Evolutionary conservation across 2,113 vertebrate species (phyloP).

Genomic region (Scortum barcoo): DNA sequence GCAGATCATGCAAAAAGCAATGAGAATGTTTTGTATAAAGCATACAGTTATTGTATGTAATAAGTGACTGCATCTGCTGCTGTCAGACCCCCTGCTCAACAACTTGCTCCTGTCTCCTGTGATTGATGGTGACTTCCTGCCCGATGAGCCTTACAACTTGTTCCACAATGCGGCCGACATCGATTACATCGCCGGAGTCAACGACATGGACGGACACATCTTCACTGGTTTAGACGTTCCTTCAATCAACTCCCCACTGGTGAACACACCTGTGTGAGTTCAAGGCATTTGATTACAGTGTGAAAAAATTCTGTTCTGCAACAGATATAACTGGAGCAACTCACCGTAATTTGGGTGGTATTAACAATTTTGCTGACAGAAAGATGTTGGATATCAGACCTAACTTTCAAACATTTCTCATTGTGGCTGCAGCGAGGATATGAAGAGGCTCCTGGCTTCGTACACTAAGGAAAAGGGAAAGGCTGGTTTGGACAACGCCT

Average conservation of each 20-base stretch:
- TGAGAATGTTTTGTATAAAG: neutral
- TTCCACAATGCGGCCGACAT: slow-evolving; percentile 89
- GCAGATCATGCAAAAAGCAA: neutral
- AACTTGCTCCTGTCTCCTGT: slow-evolving; percentile 87
- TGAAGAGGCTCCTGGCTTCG: slow-evolving; percentile 83
- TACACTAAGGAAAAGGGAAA: slow-evolving; percentile 83
- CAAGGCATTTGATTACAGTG: neutral
- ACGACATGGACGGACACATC: slow-evolving; percentile 93
- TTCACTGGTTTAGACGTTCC: slow-evolving; percentile 88
- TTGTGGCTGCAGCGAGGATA: slow-evolving; percentile 77
- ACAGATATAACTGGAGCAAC: neutral
- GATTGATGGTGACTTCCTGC: slow-evolving; percentile 93
- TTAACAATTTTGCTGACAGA: neutral
- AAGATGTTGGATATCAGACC: neutral
- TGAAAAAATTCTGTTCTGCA: neutral
- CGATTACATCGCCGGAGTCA: slow-evolving; percentile 90
- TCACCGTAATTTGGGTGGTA: neutral
- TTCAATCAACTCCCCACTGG: slow-evolving; percentile 80
- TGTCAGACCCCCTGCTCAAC: slow-evolving; percentile 84
- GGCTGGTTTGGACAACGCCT: slow-evolving; percentile 75
- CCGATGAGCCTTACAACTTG: slow-evolving; percentile 85
- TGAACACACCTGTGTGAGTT: slow-evolving; percentile 83
- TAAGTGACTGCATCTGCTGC: neutral
- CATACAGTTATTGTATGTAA: neutral
- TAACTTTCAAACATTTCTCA: neutral